A percentile compares a stretch with the other conserved stretches of the same genome.
Evolutionary conservation across 2,113 vertebrate species (phyloP).

Genomic region (Clarias macrocephalus): DNA sequence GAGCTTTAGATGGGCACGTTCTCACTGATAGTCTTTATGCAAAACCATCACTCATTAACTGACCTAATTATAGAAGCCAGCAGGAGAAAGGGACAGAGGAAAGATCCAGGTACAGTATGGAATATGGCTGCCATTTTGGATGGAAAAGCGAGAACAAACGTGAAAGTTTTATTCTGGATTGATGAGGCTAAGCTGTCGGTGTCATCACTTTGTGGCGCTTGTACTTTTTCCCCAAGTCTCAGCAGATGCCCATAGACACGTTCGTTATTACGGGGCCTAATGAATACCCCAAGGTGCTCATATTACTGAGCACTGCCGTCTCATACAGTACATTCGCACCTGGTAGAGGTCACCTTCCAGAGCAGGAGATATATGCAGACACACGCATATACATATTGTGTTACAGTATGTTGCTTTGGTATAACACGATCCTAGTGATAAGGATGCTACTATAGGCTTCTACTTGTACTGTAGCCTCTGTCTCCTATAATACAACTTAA

Average conservation of each 20-base stretch:
- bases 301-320: neutral
- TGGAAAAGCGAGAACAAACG: conserved; percentile 30
- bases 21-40: conserved; percentile 41
- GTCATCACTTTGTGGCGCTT: conserved; percentile 17
- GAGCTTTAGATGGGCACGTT: conserved; percentile 5
- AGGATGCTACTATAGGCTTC: too few species aligned
- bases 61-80: conserved; percentile 58
- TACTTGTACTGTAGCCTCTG: neutral
- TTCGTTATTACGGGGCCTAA: conserved; percentile 33
- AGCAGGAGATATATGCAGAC: neutral
- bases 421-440: too few species aligned
- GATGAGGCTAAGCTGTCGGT: conserved; percentile 13
- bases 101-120: conserved; percentile 4
- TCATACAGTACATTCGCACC: conserved; percentile 29
- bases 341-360: conserved; percentile 30
- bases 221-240: conserved; percentile 4
- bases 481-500: neutral
- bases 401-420: neutral
- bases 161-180: neutral
- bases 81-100: neutral
- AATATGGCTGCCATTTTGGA: conserved; percentile 35
- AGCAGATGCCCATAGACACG: conserved; percentile 30
- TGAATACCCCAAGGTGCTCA: conserved; percentile 31
- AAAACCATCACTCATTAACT: conserved; percentile 21
- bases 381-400: neutral